phyloP scores from a whole-genome alignment of 2,797 vertebrate genomes.

The Buphagus erythrorhynchus region DNA sequence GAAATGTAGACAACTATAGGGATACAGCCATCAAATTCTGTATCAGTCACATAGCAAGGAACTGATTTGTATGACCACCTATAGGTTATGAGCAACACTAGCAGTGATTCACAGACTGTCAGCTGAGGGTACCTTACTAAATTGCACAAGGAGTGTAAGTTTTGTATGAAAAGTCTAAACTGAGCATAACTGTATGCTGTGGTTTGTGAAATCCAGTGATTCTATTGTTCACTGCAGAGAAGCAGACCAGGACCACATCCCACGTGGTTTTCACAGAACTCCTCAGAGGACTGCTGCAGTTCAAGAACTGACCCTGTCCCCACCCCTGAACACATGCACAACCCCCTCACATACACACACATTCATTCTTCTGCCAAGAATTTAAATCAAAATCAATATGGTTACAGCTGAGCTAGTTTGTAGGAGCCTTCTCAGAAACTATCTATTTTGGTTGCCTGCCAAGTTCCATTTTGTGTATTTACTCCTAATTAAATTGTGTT shows the following conservation, averaged over 20 bases:
- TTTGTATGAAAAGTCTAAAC: neutral
- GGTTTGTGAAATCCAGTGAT: neutral
- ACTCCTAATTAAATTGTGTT: neutral
- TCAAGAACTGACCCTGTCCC: neutral
- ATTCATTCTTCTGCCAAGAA: slow-evolving; percentile 11
- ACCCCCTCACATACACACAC: neutral
- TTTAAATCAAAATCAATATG: neutral
- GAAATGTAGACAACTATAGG: neutral
- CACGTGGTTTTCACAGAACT: neutral
- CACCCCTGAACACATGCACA: neutral
- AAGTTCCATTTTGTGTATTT: slow-evolving; percentile 30
- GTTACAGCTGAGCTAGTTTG: slow-evolving; percentile 19
- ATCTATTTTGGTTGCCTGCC: neutral
- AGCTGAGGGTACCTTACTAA: neutral
- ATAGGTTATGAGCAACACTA: neutral
- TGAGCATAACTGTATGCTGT: neutral
- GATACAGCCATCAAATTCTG: neutral
- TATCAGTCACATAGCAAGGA: neutral
- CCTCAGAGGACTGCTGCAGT: neutral
- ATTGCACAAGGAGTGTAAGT: neutral
- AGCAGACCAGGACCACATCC: neutral
- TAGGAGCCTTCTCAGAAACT: slow-evolving; percentile 17
- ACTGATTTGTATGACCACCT: neutral
- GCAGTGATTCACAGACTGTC: neutral
- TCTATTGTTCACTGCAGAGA: neutral